Evolutionary conservation across 2,888 invertebrate genomes (phyloP), one percentile per base, ranked within the genome.

Genomic region (Agrotis clavis): DNA sequence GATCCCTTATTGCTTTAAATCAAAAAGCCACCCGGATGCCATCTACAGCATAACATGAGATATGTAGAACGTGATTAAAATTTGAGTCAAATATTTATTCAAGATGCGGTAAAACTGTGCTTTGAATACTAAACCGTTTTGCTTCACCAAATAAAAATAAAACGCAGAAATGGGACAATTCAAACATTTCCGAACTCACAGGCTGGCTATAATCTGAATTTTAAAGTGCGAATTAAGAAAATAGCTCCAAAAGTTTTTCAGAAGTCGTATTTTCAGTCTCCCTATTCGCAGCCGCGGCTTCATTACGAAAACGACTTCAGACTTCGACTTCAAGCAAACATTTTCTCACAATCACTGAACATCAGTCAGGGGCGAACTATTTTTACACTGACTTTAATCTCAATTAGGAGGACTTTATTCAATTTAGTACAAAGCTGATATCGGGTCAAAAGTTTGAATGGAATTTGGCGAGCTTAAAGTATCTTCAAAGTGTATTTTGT

Each of bases 221-320:
- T 71, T 47, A 63, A 79, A 76, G 68, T 56, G 68, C 50, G 68
- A 72, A 72, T 79, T 72, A 79, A 76, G 79, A 79, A 69, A 68
- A 76, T 60, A 53, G 60, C 71, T 66, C 25, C n/a, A 66, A 41
- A 57, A 72, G 48, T 79, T 76, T 69, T 56, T 21, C 45, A 67
- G 62, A 71, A 71, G 51, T 72, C 59, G 61, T 66, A 68, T 69
- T 76, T 79, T 51, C 51, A 65, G 70, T 66, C 53, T 70, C n/a
- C 30, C 30, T 25, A 67, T 67, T 71, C 21, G 51, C 16, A 75
- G 67, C 60, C 67, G 72, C 47, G 54, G 68, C 70, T 81, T 80
- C 74, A 80, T 81, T 81, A 81, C 35, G 19, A 67, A 67, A 73
- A 80, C 69, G 77, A 67, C 69, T 80, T 73, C 64, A 69, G 69